Base-by-base conservation (phyloP, 2,797 vertebrate genomes). In the Microctenopoma stevenorrisi region DNA sequence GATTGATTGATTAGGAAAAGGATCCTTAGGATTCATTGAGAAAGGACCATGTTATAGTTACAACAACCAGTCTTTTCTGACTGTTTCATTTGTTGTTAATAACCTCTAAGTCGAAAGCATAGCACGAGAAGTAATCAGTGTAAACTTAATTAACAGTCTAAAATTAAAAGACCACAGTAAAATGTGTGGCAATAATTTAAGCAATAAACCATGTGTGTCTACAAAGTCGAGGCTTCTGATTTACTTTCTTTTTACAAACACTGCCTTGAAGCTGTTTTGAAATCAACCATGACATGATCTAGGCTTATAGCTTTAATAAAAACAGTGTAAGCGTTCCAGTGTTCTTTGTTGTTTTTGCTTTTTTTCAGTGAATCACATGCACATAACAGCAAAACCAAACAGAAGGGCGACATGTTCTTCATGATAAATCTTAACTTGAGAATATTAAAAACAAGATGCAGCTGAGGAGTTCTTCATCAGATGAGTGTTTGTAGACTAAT, bases 371-470 rank as follows among this genome's bases (percentile, higher is more conserved):
- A 79, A 80, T 67, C 72, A 46, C 35, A 52, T 74, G 68, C 47
- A 75, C 79, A 70, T 25, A 74, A 63, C 52, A 77, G 64, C 64
- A 61, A 57, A 72, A 68, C 22, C 53, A 74, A 81, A 52, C 66
- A 71, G 71, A 78, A 43, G 62, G 53, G 35, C 74, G 71, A 63
- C 74, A 79, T 42, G 54, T 51, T 72, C 61, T 55, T 59, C 62
- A 52, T 51, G 60, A 78, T 74, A 69, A 65, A 70, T 81, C 47
- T 33, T 76, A 71, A 79, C 65, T 59, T 58, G 11, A 61, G 62
- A 78, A 65, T 81, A 85, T 85, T 82, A 76, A 78, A 78, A 74
- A 75, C 40, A 71, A 76, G 76, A 86, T 76, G 54, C 64, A 64
- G 55, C 64, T 60, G 18, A 73, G 42, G 37, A 68, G 64, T 70